These are phyloP conservation scores for Cephus spinipes DNA, from an alignment of 2,888 invertebrate species.

Conservation along the genomic window DNA sequence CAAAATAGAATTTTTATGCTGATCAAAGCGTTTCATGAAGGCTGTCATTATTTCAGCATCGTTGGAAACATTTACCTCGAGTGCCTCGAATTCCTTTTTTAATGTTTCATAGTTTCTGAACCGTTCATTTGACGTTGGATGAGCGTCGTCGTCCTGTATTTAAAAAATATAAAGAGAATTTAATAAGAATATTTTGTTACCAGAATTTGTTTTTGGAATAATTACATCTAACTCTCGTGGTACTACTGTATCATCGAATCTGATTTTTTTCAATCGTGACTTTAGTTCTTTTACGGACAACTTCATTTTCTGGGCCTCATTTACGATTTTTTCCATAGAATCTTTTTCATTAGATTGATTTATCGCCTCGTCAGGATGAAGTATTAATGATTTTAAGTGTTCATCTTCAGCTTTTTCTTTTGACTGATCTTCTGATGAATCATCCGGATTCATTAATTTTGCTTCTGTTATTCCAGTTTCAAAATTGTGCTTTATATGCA, in stretches of 20 bases:
- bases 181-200: neutral
- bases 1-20: slow-evolving; percentile 42
- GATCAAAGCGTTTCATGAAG: slow-evolving; percentile 69
- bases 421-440: slow-evolving; percentile 41
- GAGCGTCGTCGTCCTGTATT: slow-evolving; percentile 58
- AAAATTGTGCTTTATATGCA: slow-evolving; percentile 82
- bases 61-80: slow-evolving; percentile 75
- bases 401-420: slow-evolving; percentile 24
- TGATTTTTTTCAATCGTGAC: slow-evolving; percentile 55
- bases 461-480: slow-evolving; percentile 81
- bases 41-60: slow-evolving; percentile 76
- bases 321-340: slow-evolving; percentile 64
- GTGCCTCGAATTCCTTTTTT: slow-evolving; percentile 73
- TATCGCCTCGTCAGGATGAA: slow-evolving; percentile 51
- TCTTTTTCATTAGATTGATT: slow-evolving; percentile 25
- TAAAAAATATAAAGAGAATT: slow-evolving; percentile 1
- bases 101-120: slow-evolving; percentile 75
- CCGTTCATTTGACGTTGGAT: slow-evolving; percentile 62
- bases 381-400: slow-evolving; percentile 44
- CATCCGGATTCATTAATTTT: slow-evolving; percentile 72
- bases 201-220: neutral
- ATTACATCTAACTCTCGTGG: slow-evolving; percentile 38
- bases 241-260: slow-evolving; percentile 42
- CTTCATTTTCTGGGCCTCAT: slow-evolving; percentile 50
- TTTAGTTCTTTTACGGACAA: slow-evolving; percentile 55